These are phyloP conservation scores for Podarcis siculus DNA, from an alignment of 2,797 vertebrate species.

Conservation along the genomic window DNA sequence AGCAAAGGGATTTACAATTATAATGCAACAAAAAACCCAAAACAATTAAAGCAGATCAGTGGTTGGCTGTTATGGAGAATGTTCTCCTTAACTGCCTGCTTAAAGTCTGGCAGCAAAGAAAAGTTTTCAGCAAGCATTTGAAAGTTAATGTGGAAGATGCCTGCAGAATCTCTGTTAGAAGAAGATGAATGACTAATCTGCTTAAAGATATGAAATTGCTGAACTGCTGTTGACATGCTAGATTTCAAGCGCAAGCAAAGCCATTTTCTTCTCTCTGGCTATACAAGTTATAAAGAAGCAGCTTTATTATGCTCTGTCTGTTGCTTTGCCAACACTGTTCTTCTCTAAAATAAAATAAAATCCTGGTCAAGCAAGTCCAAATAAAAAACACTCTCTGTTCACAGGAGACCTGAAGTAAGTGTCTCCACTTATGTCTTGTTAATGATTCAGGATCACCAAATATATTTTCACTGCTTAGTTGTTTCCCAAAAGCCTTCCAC, in stretches of 20 bases:
- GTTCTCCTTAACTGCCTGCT: not conserved
- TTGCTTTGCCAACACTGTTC: not conserved
- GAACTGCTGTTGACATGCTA: not conserved
- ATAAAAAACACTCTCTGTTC: not conserved
- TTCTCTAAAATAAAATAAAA: not conserved
- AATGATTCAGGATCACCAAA: constrained; percentile 1
- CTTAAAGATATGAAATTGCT: not conserved
- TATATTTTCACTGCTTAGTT: not conserved
- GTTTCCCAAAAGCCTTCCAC: not conserved
- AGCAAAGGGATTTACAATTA: too few species aligned
- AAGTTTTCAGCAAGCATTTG: too few species aligned
- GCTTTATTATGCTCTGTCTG: not conserved
- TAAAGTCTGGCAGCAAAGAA: too few species aligned
- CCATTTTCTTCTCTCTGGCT: not conserved
- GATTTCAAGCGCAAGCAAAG: not conserved
- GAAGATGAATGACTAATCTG: not conserved
- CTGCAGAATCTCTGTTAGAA: too few species aligned
- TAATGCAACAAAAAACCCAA: too few species aligned
- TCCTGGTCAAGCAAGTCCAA: not conserved
- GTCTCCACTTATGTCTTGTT: not conserved
- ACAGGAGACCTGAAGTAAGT: not conserved
- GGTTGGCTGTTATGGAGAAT: not conserved
- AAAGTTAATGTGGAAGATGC: too few species aligned
- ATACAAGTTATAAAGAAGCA: not conserved
- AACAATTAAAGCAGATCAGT: too few species aligned